Evolutionary conservation across 2,797 vertebrate genomes (phyloP).

Genomic region (Enteromius viviparus): DNA sequence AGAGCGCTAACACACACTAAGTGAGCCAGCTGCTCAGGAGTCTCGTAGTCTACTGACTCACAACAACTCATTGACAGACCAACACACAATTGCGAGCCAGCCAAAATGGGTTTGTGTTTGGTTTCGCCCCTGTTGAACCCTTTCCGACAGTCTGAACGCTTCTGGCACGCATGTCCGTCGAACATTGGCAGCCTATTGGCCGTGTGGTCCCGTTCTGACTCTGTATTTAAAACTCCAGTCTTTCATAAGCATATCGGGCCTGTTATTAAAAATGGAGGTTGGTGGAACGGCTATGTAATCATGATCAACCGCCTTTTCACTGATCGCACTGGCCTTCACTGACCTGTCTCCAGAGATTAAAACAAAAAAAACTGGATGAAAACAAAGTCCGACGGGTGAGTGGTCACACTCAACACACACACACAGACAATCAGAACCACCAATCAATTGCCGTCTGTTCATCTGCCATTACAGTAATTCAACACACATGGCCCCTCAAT

Average conservation of each 20-base stretch:
- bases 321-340: not conserved
- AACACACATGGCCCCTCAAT: constrained; percentile 44
- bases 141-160: not conserved
- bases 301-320: not conserved
- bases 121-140: constrained; percentile 19
- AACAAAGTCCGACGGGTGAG: not conserved
- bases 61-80: constrained; percentile 12
- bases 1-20: not conserved
- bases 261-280: constrained; percentile 43
- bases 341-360: not conserved
- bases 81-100: not conserved
- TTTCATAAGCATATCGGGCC: constrained; percentile 35
- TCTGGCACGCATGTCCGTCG: constrained; percentile 8
- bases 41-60: constrained; percentile 5
- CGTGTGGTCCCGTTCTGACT: not conserved
- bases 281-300: constrained; percentile 26
- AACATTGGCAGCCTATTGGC: constrained; percentile 27
- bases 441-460: constrained; percentile 41
- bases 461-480: constrained; percentile 44
- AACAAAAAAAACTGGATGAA: not conserved
- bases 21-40: constrained; percentile 30
- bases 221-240: constrained; percentile 35
- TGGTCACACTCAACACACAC: not conserved
- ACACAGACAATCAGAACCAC: constrained; percentile 4
- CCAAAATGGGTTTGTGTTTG: constrained; percentile 4